These are phyloP conservation scores for Metridium senile DNA, from an alignment of 92 coral and sea anemone species.

Conservation along the genomic window DNA sequence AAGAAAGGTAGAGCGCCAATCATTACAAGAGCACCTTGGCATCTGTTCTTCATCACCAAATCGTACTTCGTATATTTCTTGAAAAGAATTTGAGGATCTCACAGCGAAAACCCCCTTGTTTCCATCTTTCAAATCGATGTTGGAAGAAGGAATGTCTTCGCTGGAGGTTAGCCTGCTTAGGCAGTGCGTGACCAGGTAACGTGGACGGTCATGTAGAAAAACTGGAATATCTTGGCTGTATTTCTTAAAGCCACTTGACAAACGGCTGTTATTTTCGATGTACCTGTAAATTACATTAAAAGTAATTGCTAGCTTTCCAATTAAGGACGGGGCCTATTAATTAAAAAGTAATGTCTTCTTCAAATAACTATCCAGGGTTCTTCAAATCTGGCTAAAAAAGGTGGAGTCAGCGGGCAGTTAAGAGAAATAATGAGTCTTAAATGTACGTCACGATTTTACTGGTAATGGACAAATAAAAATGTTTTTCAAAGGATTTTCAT, in stretches of 20 bases:
- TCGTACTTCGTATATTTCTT: conserved; percentile 12
- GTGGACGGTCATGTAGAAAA: conserved; percentile 40
- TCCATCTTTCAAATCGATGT: conserved; percentile 24
- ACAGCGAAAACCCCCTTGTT: conserved; percentile 20
- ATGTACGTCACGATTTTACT: no score
- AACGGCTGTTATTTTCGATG: conserved; percentile 55
- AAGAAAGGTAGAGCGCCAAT: conserved; percentile 25
- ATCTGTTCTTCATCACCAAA: conserved; percentile 38
- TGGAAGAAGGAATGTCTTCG: conserved; percentile 16
- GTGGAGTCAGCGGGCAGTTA: no score
- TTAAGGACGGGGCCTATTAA: background rate
- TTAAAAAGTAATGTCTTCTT: background rate
- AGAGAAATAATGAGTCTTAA: no score
- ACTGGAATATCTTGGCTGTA: conserved; percentile 42
- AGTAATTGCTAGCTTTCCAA: background rate
- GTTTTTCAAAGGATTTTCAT: no score
- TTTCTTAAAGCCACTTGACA: conserved; percentile 38
- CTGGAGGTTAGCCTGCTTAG: conserved; percentile 8
- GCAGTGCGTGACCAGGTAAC: conserved; percentile 32
- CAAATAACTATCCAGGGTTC: no score
- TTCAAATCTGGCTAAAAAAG: no score
- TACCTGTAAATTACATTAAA: conserved; percentile 37
- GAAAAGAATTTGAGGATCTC: background rate
- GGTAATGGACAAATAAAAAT: no score
- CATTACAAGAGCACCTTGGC: conserved; percentile 36